A percentile compares a stretch with the other conserved stretches of the same genome.
Evolutionary conservation across 2,113 vertebrate genomes (phyloP).

Genomic region (Brachyhypopomus gauderio): DNA sequence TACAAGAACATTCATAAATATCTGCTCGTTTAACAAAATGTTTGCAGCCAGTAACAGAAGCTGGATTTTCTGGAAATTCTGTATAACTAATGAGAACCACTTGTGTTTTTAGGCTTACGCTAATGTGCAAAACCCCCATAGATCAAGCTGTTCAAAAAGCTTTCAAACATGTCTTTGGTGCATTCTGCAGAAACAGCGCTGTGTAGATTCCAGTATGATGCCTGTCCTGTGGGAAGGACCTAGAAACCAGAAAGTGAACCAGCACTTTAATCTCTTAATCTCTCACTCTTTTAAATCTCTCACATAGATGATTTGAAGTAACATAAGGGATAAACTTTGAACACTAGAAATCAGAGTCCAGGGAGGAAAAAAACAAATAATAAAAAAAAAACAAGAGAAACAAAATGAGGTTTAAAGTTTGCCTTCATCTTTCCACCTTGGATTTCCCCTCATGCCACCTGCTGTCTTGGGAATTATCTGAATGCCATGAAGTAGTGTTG

Average conservation of each 20-base stretch:
- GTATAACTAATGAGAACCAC: constrained; percentile 58
- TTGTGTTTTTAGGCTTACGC: constrained; percentile 21
- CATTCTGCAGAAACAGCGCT: constrained; percentile 20
- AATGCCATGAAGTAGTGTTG: constrained; percentile 44
- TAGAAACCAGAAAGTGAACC: constrained; percentile 87
- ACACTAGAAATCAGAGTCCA: constrained; percentile 56
- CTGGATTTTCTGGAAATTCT: constrained; percentile 54
- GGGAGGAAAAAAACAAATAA: constrained; percentile 8
- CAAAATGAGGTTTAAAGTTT: neutral
- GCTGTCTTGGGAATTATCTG: constrained; percentile 63
- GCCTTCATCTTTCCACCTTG: constrained; percentile 80
- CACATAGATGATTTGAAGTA: constrained; percentile 53
- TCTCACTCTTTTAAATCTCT: constrained; percentile 49
- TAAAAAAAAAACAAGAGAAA: constrained; percentile 6
- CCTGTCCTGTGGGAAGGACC: constrained; percentile 44
- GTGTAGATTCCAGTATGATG: constrained; percentile 20
- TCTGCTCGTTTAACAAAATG: constrained; percentile 61
- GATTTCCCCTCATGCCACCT: constrained; percentile 62
- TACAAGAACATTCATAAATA: constrained; percentile 78
- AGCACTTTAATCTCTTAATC: constrained; percentile 83
- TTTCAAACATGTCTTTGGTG: constrained; percentile 34
- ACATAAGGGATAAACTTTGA: constrained; percentile 68
- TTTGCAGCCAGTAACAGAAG: constrained; percentile 70
- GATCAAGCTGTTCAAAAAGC: constrained; percentile 13
- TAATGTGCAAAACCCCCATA: constrained; percentile 47